These are phyloP conservation scores for Homarus gammarus DNA, from an alignment of 2,888 invertebrate species.

Conservation along the genomic window DNA sequence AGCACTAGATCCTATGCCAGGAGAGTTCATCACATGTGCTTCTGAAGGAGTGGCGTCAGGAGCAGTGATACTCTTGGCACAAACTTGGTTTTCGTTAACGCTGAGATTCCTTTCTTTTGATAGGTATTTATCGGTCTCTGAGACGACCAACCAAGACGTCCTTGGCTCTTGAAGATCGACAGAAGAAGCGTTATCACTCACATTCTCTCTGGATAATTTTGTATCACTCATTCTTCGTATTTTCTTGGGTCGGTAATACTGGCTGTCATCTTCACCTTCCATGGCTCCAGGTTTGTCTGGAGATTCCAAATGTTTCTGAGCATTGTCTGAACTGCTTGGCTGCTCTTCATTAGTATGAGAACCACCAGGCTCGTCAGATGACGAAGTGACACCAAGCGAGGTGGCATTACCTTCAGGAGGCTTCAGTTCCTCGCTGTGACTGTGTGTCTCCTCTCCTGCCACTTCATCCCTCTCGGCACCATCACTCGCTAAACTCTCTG, in stretches of 20 bases:
- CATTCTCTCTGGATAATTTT: not conserved
- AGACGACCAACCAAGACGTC: not conserved
- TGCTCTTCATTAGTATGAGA: not conserved
- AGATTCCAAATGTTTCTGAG: not conserved
- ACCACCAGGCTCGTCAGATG: not conserved
- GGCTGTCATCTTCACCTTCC: slow-evolving; percentile 17
- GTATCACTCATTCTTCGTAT: slow-evolving; percentile 29
- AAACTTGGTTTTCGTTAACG: not conserved
- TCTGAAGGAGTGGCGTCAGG: not conserved
- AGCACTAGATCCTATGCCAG: not conserved
- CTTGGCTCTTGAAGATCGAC: not conserved
- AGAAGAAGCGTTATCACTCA: not conserved
- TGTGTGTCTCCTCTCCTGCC: not conserved
- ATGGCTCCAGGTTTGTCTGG: not conserved
- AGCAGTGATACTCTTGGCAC: not conserved
- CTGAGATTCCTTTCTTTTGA: not conserved
- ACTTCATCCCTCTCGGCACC: not conserved
- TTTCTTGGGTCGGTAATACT: slow-evolving; percentile 64
- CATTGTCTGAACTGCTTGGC: not conserved
- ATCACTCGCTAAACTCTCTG: not conserved
- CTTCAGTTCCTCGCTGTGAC: not conserved
- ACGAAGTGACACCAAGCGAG: not conserved
- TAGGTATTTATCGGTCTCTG: not conserved
- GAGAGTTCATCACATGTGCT: not conserved
- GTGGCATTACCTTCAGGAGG: not conserved